Evolutionary conservation across 1,140 invertebrate species (phyloP), one percentile per base, ranked within the genome.

Genomic region (Hesperophylax magnus): DNA sequence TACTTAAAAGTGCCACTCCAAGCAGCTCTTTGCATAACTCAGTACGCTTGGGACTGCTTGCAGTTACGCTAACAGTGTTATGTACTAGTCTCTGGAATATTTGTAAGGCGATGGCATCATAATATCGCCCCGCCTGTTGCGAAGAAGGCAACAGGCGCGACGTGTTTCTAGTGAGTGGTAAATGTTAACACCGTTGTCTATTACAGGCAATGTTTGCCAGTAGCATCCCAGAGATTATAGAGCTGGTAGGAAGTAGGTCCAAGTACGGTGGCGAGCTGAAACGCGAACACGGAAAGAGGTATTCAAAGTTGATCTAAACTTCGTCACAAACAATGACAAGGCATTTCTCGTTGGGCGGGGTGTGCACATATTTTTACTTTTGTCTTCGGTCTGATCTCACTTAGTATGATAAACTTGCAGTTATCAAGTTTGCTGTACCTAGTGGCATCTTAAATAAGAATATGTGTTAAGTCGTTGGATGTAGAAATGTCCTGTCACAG

Each of bases 171-270:
- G 22, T 11, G 61, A 78, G 63, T 77, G 79, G 78, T 77, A 80
- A 81, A 71, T 81, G 80, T 86, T 88, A 89, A 88, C 88, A 88
- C 89, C 88, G 86, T 88, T 89, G 88, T 90, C 89, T 92, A 91
- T 95, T 96, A 89, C 95, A 97, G 96, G 96, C 96, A 93, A 96
- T 97, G 93, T 97, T 97, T 95, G 96, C 97, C 93, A 98, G 97
- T 96, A 98, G 96, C 94, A 98, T 98, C 93, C 97, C 97, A 89
- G 97, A 98, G 94, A 98, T 98, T 93, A 97, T 98, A 93, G 97
- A 98, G 93, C 95, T 98, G 92, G 96, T 98, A 94, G 97, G 97
- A 92, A 97, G 95, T 94, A 96, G 97, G 91, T 97, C 96, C 93
- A 98, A 98, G 93, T 98, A 98, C 93, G 96, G 96, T 92, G 97